These are phyloP conservation scores for Galaxea fascicularis DNA, from an alignment of 92 coral and sea anemone genomes.

Conservation along the genomic window DNA sequence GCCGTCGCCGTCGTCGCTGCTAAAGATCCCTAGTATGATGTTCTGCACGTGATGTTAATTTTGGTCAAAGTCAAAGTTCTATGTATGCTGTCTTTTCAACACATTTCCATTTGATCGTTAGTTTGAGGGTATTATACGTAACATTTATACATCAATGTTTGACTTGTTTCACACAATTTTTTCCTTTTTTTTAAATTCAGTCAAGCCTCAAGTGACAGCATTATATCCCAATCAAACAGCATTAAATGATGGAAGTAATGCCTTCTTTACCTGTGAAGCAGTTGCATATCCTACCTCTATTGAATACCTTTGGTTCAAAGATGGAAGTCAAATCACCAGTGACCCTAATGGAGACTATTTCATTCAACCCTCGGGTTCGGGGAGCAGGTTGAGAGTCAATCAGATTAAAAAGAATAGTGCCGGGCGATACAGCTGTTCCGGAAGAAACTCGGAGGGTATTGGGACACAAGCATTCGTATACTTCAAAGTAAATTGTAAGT, in stretches of 20 bases:
- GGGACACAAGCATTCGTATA: constrained; percentile 58
- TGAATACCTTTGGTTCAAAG: constrained; percentile 55
- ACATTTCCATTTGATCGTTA: too few species aligned
- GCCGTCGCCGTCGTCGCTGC: too few species aligned
- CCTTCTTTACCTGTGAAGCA: constrained; percentile 36
- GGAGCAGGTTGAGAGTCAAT: constrained; percentile 43
- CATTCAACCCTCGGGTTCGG: neutral
- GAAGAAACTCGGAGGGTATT: constrained; percentile 57
- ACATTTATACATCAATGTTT: too few species aligned
- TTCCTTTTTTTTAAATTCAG: constrained; percentile 14
- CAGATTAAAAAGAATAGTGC: constrained; percentile 41
- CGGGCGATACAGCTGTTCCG: constrained; percentile 75
- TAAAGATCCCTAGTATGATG: too few species aligned
- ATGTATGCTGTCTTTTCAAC: too few species aligned
- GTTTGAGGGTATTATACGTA: too few species aligned
- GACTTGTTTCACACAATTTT: neutral
- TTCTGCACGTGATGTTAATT: too few species aligned
- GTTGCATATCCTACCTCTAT: constrained; percentile 50
- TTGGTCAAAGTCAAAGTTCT: too few species aligned
- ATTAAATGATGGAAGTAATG: constrained; percentile 15
- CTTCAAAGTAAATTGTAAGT: constrained; percentile 72
- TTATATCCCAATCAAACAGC: constrained; percentile 45
- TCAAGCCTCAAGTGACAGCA: constrained; percentile 43
- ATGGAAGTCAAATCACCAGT: neutral
- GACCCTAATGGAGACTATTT: neutral